Base-by-base conservation (phyloP, 2,888 invertebrate genomes). In the Melanophora roralis region DNA sequence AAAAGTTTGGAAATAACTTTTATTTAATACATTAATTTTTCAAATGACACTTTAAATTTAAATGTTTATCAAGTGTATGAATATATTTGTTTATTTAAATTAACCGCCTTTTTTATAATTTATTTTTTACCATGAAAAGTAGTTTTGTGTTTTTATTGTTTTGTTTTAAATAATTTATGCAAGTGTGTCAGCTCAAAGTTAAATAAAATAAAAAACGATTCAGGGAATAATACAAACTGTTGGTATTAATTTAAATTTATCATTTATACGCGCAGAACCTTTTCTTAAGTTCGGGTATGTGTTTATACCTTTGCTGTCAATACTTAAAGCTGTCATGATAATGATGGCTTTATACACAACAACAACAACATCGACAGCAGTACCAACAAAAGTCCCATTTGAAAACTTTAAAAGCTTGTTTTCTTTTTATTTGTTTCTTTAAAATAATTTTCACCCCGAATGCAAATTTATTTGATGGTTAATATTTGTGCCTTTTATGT, bases 381-480 rank as follows among this genome's bases (percentile, higher is more conserved):
- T 6, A 27, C 27, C 12, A 43, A 51, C 9, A 55, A 57, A 19
- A 34, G 14, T 57, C 45, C 11, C 4, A 47, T 57, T 21, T 47
- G 49, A 71, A 65, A 64, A 23, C 32, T 45, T 60, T 32, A 21
- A 60, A 19, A 38, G n/a, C 16, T 43, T 45, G 53, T 27, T 69
- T 43, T 43, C 14, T 27, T 32, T 49, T 38, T 36, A 27, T 14
- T 27, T 40, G 14, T 38, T 14, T 40, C 67, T 9, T 53, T 64
- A n/a, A n/a, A 51, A 19, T 43, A 40, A 16, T 23, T 57, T 69
- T 55, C 27, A 55, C 40, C 27, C 53, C 11, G 12, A 74, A 74
- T 74, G 38, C 57, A 69, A 78, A 65, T 74, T 69, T 65, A 59
- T 74, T 74, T 74, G 68, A 74, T 59, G 57, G 49, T 64, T 73